Evolutionary conservation across 2,797 vertebrate species (phyloP).

Genomic region (Leptatherina wallacei): DNA sequence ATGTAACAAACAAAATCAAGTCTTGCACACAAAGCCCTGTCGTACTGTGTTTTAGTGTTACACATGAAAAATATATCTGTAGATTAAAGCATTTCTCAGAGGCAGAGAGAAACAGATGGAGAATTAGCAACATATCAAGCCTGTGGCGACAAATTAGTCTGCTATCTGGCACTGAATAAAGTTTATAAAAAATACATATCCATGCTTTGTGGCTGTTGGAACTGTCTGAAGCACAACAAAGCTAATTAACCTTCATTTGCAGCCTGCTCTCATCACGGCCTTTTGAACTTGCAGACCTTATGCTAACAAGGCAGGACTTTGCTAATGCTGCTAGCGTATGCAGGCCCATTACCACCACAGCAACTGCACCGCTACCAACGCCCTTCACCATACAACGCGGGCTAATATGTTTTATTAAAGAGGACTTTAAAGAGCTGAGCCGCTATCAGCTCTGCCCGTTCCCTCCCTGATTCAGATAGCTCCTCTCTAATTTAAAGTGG

Average conservation of each 20-base stretch:
- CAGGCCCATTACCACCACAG: constrained; percentile 35
- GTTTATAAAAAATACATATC: constrained; percentile 48
- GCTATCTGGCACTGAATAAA: constrained; percentile 46
- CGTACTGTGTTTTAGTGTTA: background rate
- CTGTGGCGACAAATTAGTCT: constrained; percentile 47
- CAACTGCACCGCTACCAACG: constrained; percentile 35
- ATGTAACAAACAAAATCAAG: constrained; percentile 28
- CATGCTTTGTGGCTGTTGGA: constrained; percentile 38
- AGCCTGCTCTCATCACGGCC: constrained; percentile 40
- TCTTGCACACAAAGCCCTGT: constrained; percentile 6
- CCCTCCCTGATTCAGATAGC: constrained; percentile 59
- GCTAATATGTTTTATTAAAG: constrained; percentile 82
- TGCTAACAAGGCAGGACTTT: constrained; percentile 44
- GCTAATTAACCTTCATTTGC: constrained; percentile 72
- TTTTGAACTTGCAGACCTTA: constrained; percentile 52
- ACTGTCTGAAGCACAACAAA: constrained; percentile 28
- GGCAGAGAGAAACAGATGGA: constrained; percentile 34
- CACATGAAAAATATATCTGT: constrained; percentile 36
- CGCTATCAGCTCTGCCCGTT: constrained; percentile 55
- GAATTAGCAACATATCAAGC: constrained; percentile 40
- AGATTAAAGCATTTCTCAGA: constrained; percentile 46
- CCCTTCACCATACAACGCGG: constrained; percentile 52
- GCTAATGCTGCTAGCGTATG: constrained; percentile 18
- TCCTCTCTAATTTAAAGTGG: constrained; percentile 71
- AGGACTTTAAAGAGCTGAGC: constrained; percentile 78